Conservation (phyloP, 2,113 vertebrate genomes). For the Tenrec ecaudatus region DNA sequence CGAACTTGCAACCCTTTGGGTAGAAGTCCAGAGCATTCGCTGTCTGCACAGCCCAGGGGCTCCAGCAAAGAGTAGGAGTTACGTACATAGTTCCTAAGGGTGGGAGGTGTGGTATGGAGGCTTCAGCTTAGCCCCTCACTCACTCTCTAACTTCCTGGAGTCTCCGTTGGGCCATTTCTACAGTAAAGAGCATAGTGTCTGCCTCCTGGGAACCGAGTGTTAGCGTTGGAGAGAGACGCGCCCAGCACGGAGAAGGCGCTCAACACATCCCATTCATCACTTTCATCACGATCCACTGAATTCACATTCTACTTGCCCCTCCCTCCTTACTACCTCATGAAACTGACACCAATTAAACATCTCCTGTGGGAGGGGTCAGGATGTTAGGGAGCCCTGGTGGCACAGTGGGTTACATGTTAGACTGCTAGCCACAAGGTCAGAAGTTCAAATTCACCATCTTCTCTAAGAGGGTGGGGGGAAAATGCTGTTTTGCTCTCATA, state of each 20-base stretch:
- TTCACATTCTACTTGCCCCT: background rate
- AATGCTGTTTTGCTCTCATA: no score
- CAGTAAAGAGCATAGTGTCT: background rate
- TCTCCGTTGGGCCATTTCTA: background rate
- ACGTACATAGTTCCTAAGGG: no score
- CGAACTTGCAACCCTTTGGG: background rate
- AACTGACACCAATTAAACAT: background rate
- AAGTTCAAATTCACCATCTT: no score
- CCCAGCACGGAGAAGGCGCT: background rate
- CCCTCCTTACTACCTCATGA: background rate
- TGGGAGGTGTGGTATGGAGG: background rate
- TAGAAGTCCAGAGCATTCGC: background rate
- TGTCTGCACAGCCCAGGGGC: background rate
- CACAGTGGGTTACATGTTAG: no score
- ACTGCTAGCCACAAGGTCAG: no score
- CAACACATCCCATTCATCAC: background rate
- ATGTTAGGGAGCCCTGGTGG: no score
- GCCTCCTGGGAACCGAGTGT: background rate
- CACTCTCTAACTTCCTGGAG: background rate
- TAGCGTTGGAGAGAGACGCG: background rate
- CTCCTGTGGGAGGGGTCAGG: no score
- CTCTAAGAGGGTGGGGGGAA: no score
- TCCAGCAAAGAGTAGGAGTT: background rate
- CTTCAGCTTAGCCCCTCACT: background rate
- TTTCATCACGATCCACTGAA: background rate